phyloP scores from a whole-genome alignment of 2,113 vertebrate species.

The Platycercus adscitus region DNA sequence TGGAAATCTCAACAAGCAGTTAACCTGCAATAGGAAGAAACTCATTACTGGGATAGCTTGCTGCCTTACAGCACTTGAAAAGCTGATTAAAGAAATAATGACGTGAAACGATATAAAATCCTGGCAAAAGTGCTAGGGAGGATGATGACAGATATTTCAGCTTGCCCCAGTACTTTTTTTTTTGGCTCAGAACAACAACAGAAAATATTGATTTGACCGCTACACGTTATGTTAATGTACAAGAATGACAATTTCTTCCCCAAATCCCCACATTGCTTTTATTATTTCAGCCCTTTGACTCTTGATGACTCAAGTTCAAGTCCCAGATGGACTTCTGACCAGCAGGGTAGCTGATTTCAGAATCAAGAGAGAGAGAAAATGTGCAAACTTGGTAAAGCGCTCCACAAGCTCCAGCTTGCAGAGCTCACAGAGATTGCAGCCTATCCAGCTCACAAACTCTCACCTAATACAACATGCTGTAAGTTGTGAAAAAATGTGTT shows the following conservation, averaged over 20 bases:
- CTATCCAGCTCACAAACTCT: constrained; percentile 59
- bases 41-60: constrained; percentile 71
- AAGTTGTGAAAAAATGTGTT: constrained; percentile 77
- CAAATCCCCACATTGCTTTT: neutral
- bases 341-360: constrained; percentile 61
- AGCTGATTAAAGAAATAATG: constrained; percentile 72
- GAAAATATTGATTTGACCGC: constrained; percentile 20
- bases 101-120: neutral
- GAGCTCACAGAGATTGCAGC: constrained; percentile 32
- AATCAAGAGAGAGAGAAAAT: constrained; percentile 58
- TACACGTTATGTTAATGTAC: constrained; percentile 9
- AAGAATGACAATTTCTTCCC: constrained; percentile 52
- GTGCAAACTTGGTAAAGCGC: constrained; percentile 61
- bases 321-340: constrained; percentile 56
- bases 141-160: neutral
- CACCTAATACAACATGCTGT: constrained; percentile 64
- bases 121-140: neutral
- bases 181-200: neutral
- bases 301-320: constrained; percentile 9
- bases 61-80: constrained; percentile 70
- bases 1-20: constrained; percentile 71
- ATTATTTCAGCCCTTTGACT: constrained; percentile 48
- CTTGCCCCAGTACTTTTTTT: neutral
- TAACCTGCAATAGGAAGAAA: constrained; percentile 73
- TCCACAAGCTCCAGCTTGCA: constrained; percentile 63